Percentiles rank a stretch among this genome's conserved stretches.
Conservation (phyloP, 2,888 invertebrate genomes). For the Ichneumoninae sp. region DNA sequence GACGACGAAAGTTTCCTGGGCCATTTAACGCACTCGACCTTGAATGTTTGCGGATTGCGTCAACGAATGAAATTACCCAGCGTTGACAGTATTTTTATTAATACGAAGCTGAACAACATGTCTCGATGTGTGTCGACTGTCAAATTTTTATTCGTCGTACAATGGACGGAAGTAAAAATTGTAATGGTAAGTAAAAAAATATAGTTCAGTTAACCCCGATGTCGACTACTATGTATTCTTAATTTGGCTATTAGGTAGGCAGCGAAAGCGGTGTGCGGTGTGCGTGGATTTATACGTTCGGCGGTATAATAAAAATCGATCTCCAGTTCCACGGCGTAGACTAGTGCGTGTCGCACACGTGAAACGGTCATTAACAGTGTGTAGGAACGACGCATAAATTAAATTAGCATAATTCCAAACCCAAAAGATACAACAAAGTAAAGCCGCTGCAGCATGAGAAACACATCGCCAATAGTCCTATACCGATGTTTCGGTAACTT, state of each 20-base stretch:
- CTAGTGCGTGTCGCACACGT: constrained; percentile 27
- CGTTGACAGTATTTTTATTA: background rate
- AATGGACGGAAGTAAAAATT: background rate
- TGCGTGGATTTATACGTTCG: constrained; percentile 60
- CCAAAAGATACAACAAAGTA: constrained; percentile 74
- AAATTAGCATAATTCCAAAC: constrained; percentile 79
- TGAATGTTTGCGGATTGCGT: background rate
- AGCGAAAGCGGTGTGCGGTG: constrained; percentile 13
- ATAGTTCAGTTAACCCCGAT: constrained; percentile 24
- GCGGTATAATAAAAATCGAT: constrained; percentile 51
- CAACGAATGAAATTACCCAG: background rate
- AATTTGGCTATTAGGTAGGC: constrained; percentile 25
- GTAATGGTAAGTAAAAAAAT: background rate
- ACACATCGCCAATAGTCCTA: constrained; percentile 57
- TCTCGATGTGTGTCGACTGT: background rate
- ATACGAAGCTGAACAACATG: background rate
- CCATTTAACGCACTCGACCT: background rate
- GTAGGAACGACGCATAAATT: constrained; percentile 76
- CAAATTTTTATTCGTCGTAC: background rate
- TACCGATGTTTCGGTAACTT: constrained; percentile 48
- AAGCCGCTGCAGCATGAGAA: constrained; percentile 79
- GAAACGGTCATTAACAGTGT: constrained; percentile 39
- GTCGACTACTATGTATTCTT: background rate
- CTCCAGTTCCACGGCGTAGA: constrained; percentile 4
- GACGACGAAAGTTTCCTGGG: constrained; percentile 13